These are phyloP conservation scores for Holothuria leucospilota DNA, from an alignment of 53 echinoderm and acorn worm genomes.

Conservation along the genomic window DNA sequence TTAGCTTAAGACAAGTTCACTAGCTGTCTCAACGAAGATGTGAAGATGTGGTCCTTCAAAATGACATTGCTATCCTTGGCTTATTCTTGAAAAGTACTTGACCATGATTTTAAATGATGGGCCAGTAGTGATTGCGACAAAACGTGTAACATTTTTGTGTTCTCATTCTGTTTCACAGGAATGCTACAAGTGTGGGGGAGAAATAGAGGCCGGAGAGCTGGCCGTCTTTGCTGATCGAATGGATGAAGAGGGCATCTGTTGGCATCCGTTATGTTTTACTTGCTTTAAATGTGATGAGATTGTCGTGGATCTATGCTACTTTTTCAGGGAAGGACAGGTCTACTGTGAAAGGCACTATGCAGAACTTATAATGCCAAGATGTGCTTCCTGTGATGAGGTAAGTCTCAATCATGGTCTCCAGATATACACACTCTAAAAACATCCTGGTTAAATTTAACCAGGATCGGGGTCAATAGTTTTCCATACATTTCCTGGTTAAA, in stretches of 20 bases:
- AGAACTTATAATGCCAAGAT: conserved; percentile 91
- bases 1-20: neutral
- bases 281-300: conserved; percentile 91
- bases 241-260: conserved; percentile 84
- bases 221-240: conserved; percentile 89
- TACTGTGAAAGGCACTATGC: conserved; percentile 98
- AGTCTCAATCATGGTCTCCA: neutral
- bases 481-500: no score
- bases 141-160: neutral
- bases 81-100: neutral
- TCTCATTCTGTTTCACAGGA: conserved; percentile 57
- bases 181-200: conserved; percentile 94
- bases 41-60: neutral
- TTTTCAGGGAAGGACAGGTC: conserved; percentile 92
- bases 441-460: no score
- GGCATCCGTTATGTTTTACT: conserved; percentile 96
- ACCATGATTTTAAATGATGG: neutral
- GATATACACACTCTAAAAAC: no score
- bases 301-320: conserved; percentile 89
- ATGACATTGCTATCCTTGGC: neutral
- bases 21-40: neutral
- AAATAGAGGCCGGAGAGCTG: conserved; percentile 93
- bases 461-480: no score
- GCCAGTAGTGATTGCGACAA: neutral
- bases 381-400: conserved; percentile 98